Evolutionary conservation across 2,888 invertebrate species (phyloP).

Genomic region (Sthenelais limicola): DNA sequence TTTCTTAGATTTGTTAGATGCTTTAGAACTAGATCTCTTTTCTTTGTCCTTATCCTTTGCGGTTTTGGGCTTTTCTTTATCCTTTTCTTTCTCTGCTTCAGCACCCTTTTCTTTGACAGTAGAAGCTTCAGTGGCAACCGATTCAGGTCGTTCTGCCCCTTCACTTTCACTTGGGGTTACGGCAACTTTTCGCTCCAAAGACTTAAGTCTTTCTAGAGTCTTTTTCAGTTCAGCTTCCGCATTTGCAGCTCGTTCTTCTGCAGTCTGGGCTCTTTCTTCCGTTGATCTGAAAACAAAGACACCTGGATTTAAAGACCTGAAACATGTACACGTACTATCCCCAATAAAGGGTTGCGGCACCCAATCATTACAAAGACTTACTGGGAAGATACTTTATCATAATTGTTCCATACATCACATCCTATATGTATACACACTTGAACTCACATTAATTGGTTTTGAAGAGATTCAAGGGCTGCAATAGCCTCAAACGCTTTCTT

Average conservation of each 20-base stretch:
- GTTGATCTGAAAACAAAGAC: conserved; percentile 56
- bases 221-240: conserved; percentile 59
- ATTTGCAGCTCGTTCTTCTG: conserved; percentile 60
- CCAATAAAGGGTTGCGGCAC: too few species aligned
- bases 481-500: conserved; percentile 68
- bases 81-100: neutral
- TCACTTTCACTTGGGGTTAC: conserved; percentile 6
- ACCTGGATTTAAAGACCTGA: too few species aligned
- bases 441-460: conserved; percentile 67
- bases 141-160: neutral
- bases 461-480: conserved; percentile 64
- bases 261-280: conserved; percentile 65
- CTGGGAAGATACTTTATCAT: too few species aligned
- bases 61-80: neutral
- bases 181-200: conserved; percentile 50
- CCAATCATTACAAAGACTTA: too few species aligned
- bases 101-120: neutral
- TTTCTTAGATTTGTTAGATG: conserved; percentile 18
- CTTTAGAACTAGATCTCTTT: conserved; percentile 24
- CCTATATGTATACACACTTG: too few species aligned
- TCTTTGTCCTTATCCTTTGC: conserved; percentile 3
- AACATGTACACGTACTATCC: too few species aligned
- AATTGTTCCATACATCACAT: too few species aligned
- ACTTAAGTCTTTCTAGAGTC: conserved; percentile 58
- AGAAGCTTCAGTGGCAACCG: neutral